phyloP scores from a whole-genome alignment of 2,888 invertebrate species.

The Hymenopus coronatus region DNA sequence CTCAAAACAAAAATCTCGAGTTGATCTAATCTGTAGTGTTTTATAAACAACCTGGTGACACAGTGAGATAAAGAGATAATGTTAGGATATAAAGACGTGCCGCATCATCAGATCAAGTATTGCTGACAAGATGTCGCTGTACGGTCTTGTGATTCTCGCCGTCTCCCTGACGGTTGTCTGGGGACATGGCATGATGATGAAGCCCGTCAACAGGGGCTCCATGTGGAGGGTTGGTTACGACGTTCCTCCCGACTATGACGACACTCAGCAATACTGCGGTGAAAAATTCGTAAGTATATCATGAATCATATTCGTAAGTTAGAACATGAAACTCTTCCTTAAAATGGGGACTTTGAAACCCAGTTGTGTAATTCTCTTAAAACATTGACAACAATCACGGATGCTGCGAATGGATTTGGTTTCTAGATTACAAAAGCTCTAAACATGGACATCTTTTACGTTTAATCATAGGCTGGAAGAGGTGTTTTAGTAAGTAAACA shows the following conservation, averaged over 20 bases:
- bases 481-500: too few relatives aligned
- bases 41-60: not conserved
- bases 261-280: slow-evolving; percentile 38
- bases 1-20: not conserved
- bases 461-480: too few relatives aligned
- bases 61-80: not conserved
- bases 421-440: too few relatives aligned
- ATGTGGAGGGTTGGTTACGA: slow-evolving; percentile 38
- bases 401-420: too few relatives aligned
- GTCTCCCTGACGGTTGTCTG: not conserved
- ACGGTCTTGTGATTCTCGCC: not conserved
- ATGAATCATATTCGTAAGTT: too few relatives aligned
- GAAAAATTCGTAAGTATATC: slow-evolving; percentile 35
- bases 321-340: too few relatives aligned
- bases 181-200: slow-evolving; percentile 38
- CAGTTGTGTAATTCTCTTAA: too few relatives aligned
- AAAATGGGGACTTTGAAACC: too few relatives aligned
- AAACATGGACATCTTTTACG: too few relatives aligned
- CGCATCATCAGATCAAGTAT: not conserved
- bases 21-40: not conserved
- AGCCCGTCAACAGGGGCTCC: slow-evolving; percentile 39
- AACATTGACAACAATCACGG: too few relatives aligned
- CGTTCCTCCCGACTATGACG: slow-evolving; percentile 38
- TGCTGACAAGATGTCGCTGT: not conserved
- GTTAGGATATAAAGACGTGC: not conserved